Evolutionary conservation across 2,797 vertebrate species (phyloP).

Genomic region (Eleutherodactylus coqui): DNA sequence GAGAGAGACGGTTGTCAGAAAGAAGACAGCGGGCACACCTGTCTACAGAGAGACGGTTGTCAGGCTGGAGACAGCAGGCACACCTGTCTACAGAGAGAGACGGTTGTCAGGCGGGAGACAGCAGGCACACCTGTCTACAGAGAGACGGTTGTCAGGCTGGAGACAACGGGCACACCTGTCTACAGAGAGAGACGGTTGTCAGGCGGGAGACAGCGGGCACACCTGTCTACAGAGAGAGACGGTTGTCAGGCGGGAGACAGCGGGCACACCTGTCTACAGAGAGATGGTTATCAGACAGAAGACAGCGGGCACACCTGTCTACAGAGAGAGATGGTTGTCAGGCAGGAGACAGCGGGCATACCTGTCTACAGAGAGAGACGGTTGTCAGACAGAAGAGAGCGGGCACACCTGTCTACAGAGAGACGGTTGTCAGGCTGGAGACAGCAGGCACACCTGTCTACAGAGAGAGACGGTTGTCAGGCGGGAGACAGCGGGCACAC

Average conservation of each 20-base stretch:
- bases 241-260: conserved; percentile 72
- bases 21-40: conserved; percentile 61
- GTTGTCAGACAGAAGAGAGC: conserved; percentile 35
- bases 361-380: conserved; percentile 72
- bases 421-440: conserved; percentile 82
- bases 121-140: too few relatives aligned
- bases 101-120: background rate
- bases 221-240: conserved; percentile 74
- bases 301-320: conserved; percentile 81
- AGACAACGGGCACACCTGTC: conserved; percentile 81
- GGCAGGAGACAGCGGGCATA: conserved; percentile 79
- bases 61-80: conserved; percentile 80
- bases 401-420: too few relatives aligned
- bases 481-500: conserved; percentile 58
- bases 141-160: too few relatives aligned
- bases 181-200: conserved; percentile 61
- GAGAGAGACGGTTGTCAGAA: background rate
- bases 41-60: too few relatives aligned
- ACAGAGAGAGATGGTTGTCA: conserved; percentile 23
- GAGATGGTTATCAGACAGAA: conserved; percentile 67
- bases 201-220: conserved; percentile 77
- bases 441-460: conserved; percentile 82
- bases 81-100: conserved; percentile 76
- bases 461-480: background rate
- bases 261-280: conserved; percentile 79